Evolutionary conservation across 92 coral and sea anemone genomes (phyloP), one percentile per base, ranked within the genome.

Genomic region (Chrysogorgia sp.): DNA sequence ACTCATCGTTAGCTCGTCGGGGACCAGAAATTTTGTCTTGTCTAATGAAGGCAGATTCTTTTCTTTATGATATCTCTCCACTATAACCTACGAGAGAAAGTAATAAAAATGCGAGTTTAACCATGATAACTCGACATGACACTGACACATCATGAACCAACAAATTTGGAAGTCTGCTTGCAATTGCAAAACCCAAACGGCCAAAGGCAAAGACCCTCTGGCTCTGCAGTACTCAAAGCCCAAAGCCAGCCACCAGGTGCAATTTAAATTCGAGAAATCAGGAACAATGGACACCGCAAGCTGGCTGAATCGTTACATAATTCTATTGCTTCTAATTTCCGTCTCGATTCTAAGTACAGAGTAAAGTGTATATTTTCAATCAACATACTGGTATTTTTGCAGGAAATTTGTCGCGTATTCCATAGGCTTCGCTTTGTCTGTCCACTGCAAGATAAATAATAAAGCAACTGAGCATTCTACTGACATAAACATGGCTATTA

Each of bases 21-120:
- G 99, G 12, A 96, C 99, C 43, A 96, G 76, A 77, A 96, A 96
- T 80, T 96, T 96, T 30, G 99, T 96, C 74, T 96, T 96, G 65
- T 96, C 99, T 5, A 96, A 82, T 22, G 90, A 75, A 4, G 99
- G 99, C 64, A 96, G 87, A 71, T 89, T 93, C 75, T 88, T 90
- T 70, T 96, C 99, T 79, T 96, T 96, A 79, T 91, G 97, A 77
- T 96, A 96, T 71, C 96, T 82, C 71, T 96, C 99, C n/a, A 96
- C 99, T 34, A 96, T 96, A 19, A 96, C 99, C 97, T 96, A 59
- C 9, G 64, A 81, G 47, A 45, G 68, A 33, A 62, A 35, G 13
- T 0, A 2, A 1, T 35, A 6, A 79, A 3, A 67, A 21, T 47
- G 1, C 32, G 26, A 78, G 29, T 37, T 12, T 47, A 12, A 47